These are phyloP conservation scores for Taphrorychus bicolor DNA, from an alignment of 2,888 invertebrate species.

Conservation along the genomic window DNA sequence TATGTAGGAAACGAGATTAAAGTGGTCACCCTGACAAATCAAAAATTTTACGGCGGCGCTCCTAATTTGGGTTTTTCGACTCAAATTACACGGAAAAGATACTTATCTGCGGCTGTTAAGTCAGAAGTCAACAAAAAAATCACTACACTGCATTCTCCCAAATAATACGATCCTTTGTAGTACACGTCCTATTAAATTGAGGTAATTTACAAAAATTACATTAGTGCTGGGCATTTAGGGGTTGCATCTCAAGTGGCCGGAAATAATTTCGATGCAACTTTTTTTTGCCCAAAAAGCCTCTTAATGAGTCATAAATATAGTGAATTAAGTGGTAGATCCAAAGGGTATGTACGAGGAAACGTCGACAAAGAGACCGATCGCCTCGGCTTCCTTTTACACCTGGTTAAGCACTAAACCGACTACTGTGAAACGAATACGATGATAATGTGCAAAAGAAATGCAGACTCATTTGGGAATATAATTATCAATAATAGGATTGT, in stretches of 20 bases:
- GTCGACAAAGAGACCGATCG: slow-evolving; percentile 45
- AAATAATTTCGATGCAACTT: not conserved
- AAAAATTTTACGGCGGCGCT: not conserved
- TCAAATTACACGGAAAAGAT: not conserved
- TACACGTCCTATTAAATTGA: not conserved
- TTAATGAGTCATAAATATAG: slow-evolving; percentile 6
- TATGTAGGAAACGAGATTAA: not conserved
- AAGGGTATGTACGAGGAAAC: slow-evolving; percentile 8
- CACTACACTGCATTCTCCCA: not conserved
- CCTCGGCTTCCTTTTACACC: slow-evolving; percentile 46
- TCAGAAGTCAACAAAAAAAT: not conserved
- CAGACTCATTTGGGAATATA: slow-evolving; percentile 9
- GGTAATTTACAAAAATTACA: not conserved
- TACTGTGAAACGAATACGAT: slow-evolving; percentile 14
- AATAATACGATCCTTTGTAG: not conserved
- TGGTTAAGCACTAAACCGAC: slow-evolving; percentile 41
- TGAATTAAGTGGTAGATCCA: slow-evolving; percentile 3
- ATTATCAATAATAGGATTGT: slow-evolving; percentile 1
- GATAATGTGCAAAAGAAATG: slow-evolving; percentile 17
- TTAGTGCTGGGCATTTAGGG: not conserved
- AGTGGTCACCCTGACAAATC: not conserved
- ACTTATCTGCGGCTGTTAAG: not conserved
- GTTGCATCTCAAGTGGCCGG: not conserved
- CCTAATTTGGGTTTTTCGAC: not conserved
- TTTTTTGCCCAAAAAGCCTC: not conserved